Evolutionary conservation across 2,888 invertebrate genomes (phyloP).

Genomic region (Pyrrhia umbra): DNA sequence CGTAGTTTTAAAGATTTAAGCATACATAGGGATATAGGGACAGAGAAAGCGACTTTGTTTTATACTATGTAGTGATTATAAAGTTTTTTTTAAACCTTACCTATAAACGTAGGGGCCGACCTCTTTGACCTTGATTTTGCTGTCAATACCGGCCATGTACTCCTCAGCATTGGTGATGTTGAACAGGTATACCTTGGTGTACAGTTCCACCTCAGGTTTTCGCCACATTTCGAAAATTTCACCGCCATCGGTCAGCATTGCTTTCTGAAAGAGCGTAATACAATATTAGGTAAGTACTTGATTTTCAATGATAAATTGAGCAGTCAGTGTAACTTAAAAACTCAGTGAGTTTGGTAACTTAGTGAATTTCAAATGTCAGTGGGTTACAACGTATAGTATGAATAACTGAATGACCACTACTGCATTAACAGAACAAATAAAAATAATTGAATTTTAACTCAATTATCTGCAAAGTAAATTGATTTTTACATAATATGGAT

Average conservation of each 20-base stretch:
- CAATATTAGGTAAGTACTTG: too few species aligned
- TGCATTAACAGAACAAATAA: too few species aligned
- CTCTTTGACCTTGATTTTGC: conserved; percentile 93
- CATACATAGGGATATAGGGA: too few species aligned
- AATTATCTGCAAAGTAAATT: too few species aligned
- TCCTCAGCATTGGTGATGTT: conserved; percentile 96
- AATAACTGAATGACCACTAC: too few species aligned
- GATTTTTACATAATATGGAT: too few species aligned
- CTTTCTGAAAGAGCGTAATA: conserved; percentile 90
- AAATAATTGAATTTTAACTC: too few species aligned
- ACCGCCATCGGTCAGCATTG: conserved; percentile 92
- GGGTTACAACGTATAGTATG: background rate
- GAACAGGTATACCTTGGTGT: conserved; percentile 94
- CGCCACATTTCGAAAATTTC: conserved; percentile 96
- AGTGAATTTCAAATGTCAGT: background rate
- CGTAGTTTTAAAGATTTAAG: too few species aligned
- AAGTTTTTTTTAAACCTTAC: conserved; percentile 86
- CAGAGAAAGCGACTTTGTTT: too few species aligned
- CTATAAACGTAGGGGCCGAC: conserved; percentile 97
- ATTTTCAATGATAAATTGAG: background rate
- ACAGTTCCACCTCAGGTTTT: conserved; percentile 94
- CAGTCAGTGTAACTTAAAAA: background rate
- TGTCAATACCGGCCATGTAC: conserved; percentile 92
- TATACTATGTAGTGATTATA: too few species aligned
- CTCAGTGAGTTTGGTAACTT: background rate